Conservation (phyloP, 2,113 vertebrate genomes). For the Nansenia antarctica region DNA sequence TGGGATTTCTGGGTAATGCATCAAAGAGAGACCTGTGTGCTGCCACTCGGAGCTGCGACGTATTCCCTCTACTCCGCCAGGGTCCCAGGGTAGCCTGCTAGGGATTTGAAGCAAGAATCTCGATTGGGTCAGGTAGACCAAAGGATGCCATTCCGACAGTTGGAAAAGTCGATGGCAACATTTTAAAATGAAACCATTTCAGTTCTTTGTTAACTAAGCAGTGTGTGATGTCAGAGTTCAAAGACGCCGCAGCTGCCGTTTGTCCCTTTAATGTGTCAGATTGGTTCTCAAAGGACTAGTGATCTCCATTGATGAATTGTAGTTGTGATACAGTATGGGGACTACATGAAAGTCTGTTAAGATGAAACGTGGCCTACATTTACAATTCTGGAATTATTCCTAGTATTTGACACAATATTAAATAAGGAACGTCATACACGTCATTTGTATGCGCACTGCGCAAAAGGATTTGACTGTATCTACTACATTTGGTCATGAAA, state of each 20-base stretch:
- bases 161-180: neutral
- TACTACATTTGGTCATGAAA: too few species aligned
- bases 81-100: neutral
- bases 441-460: too few species aligned
- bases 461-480: too few species aligned
- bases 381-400: too few species aligned
- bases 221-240: neutral
- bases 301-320: too few species aligned
- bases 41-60: neutral
- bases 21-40: constrained; percentile 28
- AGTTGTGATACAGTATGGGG: too few species aligned
- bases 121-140: neutral
- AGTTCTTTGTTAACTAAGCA: neutral
- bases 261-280: neutral
- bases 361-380: too few species aligned
- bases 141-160: neutral
- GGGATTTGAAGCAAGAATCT: neutral
- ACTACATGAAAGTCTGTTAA: too few species aligned
- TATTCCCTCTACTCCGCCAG: constrained; percentile 5
- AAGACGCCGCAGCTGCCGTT: neutral
- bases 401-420: too few species aligned
- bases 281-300: too few species aligned
- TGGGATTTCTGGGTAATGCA: constrained; percentile 22
- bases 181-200: neutral
- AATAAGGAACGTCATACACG: too few species aligned